Base-by-base conservation (phyloP, 2,797 vertebrate species). In the Falco novaeseelandiae region DNA sequence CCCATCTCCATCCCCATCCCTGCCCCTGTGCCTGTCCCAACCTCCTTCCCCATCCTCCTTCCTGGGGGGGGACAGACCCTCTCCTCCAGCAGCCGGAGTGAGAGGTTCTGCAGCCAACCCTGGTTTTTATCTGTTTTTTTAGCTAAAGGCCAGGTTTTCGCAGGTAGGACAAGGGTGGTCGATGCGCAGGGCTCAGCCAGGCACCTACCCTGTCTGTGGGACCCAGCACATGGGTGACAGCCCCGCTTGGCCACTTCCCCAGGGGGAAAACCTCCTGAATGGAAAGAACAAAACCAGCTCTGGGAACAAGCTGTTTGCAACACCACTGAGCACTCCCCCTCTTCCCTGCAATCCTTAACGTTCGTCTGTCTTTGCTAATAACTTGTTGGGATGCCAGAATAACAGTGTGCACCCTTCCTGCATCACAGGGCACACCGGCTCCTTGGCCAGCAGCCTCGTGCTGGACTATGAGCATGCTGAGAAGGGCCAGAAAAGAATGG, bases 391-490 rank as follows among this genome's bases (percentile, higher is more conserved):
- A 70, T 3, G 30, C 71, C 87, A 65, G 16, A 94, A 72, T 5
- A 25, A 15, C 81, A 40, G 73, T 69, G 65, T 29, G 65, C 77
- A n/a, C 82, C 87, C 29, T 44, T 55, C 84, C 70, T 13, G 36
- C 3, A 5, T 22, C 58, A 16, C 1, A 0, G 59, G 51, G 30
- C 36, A 36, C 4, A 0, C 32, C 10, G 1, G 77, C 38, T 52
- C 59, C 84, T 40, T 16, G 1, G 34, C 73, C 73, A 30, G 22
- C 25, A 30, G 3, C 59, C 61, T 44, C 9, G 17, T 25, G 25
- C 49, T 52, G 49, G 51, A 48, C 27, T 38, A 20, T 4, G 14
- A 16, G 7, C 1, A 1, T 30, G 13, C 42, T 57, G 54, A 13
- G 66, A 59, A 42, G 6, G 6, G n/a, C 58, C 32, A 27, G 73